Percentiles rank a stretch among this genome's conserved stretches.
phyloP scores from a whole-genome alignment of 37 sponge, comb jelly and placozoan species.

The Amphimedon queenslandica region DNA sequence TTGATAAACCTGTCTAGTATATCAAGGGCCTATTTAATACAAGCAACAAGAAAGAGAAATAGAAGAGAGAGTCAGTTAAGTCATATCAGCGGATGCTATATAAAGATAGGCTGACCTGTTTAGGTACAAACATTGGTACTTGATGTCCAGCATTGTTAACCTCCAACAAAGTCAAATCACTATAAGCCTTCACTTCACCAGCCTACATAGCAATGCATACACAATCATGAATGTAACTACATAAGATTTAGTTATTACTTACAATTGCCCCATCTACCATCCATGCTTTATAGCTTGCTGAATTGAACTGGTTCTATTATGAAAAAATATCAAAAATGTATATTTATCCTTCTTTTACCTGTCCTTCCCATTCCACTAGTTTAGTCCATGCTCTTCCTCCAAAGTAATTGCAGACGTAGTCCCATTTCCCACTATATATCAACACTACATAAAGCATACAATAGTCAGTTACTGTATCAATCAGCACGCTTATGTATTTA shows the following conservation, averaged over 20 bases:
- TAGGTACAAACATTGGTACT: constrained; percentile 72
- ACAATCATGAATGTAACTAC: background rate
- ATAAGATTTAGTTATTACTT: background rate
- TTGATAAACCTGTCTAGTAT: constrained; percentile 40
- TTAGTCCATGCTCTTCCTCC: constrained; percentile 70
- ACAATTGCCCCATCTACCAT: constrained; percentile 11
- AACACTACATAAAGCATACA: constrained; percentile 26
- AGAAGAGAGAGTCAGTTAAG: no score
- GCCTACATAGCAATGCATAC: constrained; percentile 10
- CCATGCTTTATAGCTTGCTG: constrained; percentile 30
- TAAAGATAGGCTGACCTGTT: constrained; percentile 34
- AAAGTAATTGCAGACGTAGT: constrained; percentile 72
- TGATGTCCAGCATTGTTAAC: constrained; percentile 80
- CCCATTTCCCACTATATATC: constrained; percentile 79
- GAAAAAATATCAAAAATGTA: background rate
- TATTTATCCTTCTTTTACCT: constrained; percentile 1
- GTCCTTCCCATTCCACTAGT: constrained; percentile 54
- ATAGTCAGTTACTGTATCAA: no score
- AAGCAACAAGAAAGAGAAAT: background rate
- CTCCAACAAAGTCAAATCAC: constrained; percentile 55
- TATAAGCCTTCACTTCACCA: constrained; percentile 43
- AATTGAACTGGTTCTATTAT: constrained; percentile 18
- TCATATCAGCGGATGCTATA: no score
- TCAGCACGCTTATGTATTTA: background rate
- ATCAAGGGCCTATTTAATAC: constrained; percentile 25